A percentile compares a stretch with the other conserved stretches of the same genome.
Evolutionary conservation across 2,797 vertebrate species (phyloP).

Genomic region (Hoplostethus atlanticus): DNA sequence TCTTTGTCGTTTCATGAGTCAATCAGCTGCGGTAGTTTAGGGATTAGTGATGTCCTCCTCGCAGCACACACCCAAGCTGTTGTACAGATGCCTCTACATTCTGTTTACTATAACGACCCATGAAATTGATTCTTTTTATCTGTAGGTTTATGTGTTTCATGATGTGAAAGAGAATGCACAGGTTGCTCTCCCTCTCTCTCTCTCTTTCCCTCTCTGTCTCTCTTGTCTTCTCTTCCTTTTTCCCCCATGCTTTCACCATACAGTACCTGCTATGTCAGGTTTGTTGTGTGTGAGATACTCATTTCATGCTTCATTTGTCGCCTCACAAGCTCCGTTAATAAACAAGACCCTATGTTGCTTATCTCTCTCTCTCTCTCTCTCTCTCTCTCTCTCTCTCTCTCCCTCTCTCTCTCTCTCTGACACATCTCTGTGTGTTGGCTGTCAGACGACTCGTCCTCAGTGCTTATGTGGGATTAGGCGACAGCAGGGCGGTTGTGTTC

Average conservation of each 20-base stretch:
- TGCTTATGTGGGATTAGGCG: slow-evolving; percentile 51
- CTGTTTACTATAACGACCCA: slow-evolving; percentile 67
- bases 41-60: background rate
- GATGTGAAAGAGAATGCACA: slow-evolving; percentile 28
- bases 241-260: slow-evolving; percentile 28
- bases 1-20: no score
- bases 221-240: background rate
- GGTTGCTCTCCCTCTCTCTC: background rate
- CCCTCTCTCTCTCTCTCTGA: slow-evolving; percentile 1
- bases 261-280: slow-evolving; percentile 65
- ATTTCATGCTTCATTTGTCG: slow-evolving; percentile 81
- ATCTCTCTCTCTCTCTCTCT: slow-evolving; percentile 3
- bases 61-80: slow-evolving; percentile 33
- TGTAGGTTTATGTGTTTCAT: slow-evolving; percentile 65
- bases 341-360: slow-evolving; percentile 70
- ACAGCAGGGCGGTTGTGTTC: slow-evolving; percentile 21
- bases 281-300: slow-evolving; percentile 64
- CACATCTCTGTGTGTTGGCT: slow-evolving; percentile 31
- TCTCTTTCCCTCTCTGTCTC: slow-evolving; percentile 10
- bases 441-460: slow-evolving; percentile 48
- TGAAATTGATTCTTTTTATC: slow-evolving; percentile 81
- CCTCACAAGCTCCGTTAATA: slow-evolving; percentile 75
- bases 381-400: slow-evolving; percentile 10
- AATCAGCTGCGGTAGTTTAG: no score
- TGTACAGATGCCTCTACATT: slow-evolving; percentile 55